Percentiles rank a stretch among this genome's conserved stretches.
phyloP scores from a whole-genome alignment of 2,888 invertebrate genomes.

The Dynastes grantii region DNA sequence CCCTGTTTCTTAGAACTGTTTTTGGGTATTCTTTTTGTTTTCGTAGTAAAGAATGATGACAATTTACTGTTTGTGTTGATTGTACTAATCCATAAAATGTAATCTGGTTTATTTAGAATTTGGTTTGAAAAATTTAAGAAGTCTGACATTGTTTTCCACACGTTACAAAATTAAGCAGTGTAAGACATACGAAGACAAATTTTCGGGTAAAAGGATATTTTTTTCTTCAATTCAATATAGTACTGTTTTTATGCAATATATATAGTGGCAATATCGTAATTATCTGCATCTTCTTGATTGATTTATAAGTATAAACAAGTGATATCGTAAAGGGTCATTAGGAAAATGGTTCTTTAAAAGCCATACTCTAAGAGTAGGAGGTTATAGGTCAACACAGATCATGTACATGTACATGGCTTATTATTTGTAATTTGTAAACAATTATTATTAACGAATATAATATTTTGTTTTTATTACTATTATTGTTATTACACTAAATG shows the following conservation, averaged over 20 bases:
- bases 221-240: constrained; percentile 27
- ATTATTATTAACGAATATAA: constrained; percentile 38
- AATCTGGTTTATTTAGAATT: too few relatives aligned
- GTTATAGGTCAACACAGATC: constrained; percentile 50
- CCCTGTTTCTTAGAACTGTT: neutral
- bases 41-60: too few relatives aligned
- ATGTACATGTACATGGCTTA: constrained; percentile 47
- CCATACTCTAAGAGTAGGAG: constrained; percentile 42
- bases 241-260: constrained; percentile 33
- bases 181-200: constrained; percentile 9
- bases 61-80: too few relatives aligned
- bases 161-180: constrained; percentile 6
- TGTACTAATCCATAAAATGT: too few relatives aligned
- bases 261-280: constrained; percentile 20
- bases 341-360: constrained; percentile 54
- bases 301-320: constrained; percentile 55
- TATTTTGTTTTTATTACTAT: neutral
- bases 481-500: neutral
- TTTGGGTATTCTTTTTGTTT: too few relatives aligned
- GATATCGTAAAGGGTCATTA: constrained; percentile 55
- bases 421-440: constrained; percentile 53
- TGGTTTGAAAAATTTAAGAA: too few relatives aligned
- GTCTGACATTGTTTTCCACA: neutral
- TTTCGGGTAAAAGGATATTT: too few relatives aligned
- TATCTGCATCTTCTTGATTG: constrained; percentile 51